Base-by-base conservation (phyloP, 2,113 vertebrate genomes). In the Rhea pennata region DNA sequence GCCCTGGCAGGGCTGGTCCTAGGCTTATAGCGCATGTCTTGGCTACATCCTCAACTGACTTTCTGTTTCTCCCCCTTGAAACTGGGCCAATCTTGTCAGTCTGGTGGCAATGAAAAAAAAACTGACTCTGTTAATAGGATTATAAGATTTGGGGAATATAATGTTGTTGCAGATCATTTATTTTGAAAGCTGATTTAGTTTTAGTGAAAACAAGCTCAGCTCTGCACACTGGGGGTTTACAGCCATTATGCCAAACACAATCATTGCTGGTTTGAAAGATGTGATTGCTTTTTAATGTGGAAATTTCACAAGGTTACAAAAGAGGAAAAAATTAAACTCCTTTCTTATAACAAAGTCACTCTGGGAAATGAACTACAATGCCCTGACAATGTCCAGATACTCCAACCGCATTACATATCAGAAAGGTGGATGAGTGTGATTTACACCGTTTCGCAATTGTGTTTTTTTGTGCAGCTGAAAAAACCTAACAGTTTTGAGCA, bases 301-400 rank as follows among this genome's bases (percentile, higher is more conserved):
- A 98, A 93, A 97, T 98, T 97, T 98, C 96, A 97, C 97, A 97
- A 97, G 97, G 95, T 95, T 98, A 97, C 94, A 95, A 97, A 96
- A 96, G 93, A 95, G 93, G 76, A 94, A 96, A 96, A 97, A 97
- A 97, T 97, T 97, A 97, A 98, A 97, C 96, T 96, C 87, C 96
- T 96, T 98, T 97, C 91, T 96, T 98, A 97, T 93, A 98, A 96
- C 96, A 97, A 97, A 98, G 97, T 98, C 97, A 96, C 97, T 97
- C 97, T 97, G 96, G 95, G 95, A 95, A 96, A 97, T 78, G 94
- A 26, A 73, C 90, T 97, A 97, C 96, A 97, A 97, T 97, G 88
- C 90, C 84, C 95, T 98, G 98, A 99, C 98, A 98, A 96, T 98
- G 98, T 98, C 98, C 98, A 99, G 98, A 98, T 88, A 85, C 93